Conservation (phyloP, 2,888 invertebrate genomes). For the Tridacna crocea region DNA sequence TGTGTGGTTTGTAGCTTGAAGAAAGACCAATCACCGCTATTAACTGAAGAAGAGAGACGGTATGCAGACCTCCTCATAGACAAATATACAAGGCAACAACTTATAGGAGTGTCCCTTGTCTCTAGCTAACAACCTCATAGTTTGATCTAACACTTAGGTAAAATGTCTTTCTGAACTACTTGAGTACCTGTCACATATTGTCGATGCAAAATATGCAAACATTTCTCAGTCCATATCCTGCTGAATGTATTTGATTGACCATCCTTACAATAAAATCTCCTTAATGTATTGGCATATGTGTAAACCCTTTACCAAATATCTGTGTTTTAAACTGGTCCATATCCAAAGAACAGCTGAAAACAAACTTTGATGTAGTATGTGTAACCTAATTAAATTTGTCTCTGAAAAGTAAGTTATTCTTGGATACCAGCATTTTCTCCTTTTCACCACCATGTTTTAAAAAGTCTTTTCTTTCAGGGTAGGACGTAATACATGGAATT, state of each 20-base stretch:
- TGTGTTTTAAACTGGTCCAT: too few relatives aligned
- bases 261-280: neutral
- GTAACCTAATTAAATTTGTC: too few relatives aligned
- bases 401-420: too few relatives aligned
- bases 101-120: conserved; percentile 57
- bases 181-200: neutral
- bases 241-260: neutral
- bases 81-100: conserved; percentile 76
- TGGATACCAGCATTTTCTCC: too few relatives aligned
- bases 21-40: conserved; percentile 38
- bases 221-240: neutral
- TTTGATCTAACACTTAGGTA: conserved; percentile 52
- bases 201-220: neutral
- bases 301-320: too few relatives aligned
- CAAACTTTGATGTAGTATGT: too few relatives aligned
- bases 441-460: too few relatives aligned
- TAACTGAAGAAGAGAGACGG: conserved; percentile 76
- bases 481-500: too few relatives aligned
- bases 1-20: conserved; percentile 19
- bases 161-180: conserved; percentile 34
- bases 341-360: too few relatives aligned
- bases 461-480: too few relatives aligned
- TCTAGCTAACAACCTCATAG: conserved; percentile 56
- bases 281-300: too few relatives aligned
- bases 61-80: conserved; percentile 78